phyloP scores from a whole-genome alignment of 2,888 invertebrate genomes.

The Cerceris ruficornis region DNA sequence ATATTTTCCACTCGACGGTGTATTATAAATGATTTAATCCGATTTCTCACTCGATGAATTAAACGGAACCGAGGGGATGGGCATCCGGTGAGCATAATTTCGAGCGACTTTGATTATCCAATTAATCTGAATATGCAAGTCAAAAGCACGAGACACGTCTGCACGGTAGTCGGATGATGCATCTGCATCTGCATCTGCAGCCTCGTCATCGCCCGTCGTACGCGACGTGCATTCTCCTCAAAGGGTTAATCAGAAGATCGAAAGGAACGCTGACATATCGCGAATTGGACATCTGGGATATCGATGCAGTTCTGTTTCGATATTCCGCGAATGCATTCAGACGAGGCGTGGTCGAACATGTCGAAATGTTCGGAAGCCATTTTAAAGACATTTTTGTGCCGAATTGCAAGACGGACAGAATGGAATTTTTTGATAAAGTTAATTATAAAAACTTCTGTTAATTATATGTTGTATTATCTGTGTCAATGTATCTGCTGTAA shows the following conservation, averaged over 20 bases:
- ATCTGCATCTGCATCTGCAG: background rate
- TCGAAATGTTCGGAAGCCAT: slow-evolving; percentile 8
- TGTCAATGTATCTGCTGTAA: too few species aligned
- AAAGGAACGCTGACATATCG: slow-evolving; percentile 22
- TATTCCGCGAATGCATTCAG: slow-evolving; percentile 16
- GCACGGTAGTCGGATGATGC: background rate
- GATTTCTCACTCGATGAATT: too few species aligned
- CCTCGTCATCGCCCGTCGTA: background rate
- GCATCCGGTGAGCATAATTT: too few species aligned
- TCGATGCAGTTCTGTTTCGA: background rate
- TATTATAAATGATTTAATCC: too few species aligned
- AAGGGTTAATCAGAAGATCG: slow-evolving; percentile 46
- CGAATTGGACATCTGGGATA: slow-evolving; percentile 9
- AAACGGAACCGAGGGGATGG: too few species aligned
- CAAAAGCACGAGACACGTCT: too few species aligned
- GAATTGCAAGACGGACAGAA: background rate
- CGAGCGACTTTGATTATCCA: too few species aligned
- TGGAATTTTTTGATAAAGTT: too few species aligned
- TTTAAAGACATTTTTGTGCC: slow-evolving; percentile 28
- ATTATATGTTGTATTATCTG: too few species aligned
- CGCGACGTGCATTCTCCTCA: slow-evolving; percentile 13
- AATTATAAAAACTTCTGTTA: too few species aligned
- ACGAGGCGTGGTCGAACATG: slow-evolving; percentile 14
- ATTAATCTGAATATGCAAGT: too few species aligned
- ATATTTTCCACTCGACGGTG: too few species aligned